Evolutionary conservation across 1,140 invertebrate species (phyloP).

Genomic region (Orchestia grillus): DNA sequence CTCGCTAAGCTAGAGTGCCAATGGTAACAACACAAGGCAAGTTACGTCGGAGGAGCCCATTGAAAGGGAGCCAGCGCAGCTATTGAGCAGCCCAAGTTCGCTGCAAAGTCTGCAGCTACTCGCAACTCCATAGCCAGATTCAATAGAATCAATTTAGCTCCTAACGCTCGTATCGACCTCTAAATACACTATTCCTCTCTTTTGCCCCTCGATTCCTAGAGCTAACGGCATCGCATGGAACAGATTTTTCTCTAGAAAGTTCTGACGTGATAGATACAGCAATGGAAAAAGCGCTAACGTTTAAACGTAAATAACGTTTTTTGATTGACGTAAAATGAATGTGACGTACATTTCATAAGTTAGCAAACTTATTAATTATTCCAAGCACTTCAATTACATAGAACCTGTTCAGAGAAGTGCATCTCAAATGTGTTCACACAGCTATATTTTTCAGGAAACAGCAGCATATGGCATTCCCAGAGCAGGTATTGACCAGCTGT

Average conservation of each 20-base stretch:
- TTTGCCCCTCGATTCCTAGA: neutral
- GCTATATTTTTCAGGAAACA: too few species aligned
- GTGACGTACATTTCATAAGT: neutral
- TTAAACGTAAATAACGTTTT: neutral
- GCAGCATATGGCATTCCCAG: too few species aligned
- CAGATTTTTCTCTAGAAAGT: neutral
- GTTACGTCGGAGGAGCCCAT: neutral
- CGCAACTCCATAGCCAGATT: constrained; percentile 16
- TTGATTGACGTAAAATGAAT: too few species aligned
- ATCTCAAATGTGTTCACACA: neutral
- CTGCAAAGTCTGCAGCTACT: neutral
- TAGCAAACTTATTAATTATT: neutral
- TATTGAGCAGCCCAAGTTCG: neutral
- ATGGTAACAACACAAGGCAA: neutral
- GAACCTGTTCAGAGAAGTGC: too few species aligned
- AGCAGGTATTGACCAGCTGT: too few species aligned
- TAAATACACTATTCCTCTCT: neutral
- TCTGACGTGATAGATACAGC: neutral
- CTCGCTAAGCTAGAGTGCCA: neutral
- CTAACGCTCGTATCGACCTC: constrained; percentile 8
- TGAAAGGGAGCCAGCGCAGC: neutral
- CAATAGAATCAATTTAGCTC: constrained; percentile 42
- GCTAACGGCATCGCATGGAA: neutral
- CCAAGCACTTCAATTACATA: neutral
- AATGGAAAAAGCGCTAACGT: neutral